A percentile compares a stretch with the other conserved stretches of the same genome.
phyloP scores from a whole-genome alignment of 2,797 vertebrate genomes.

The Artibeus jamaicensis region DNA sequence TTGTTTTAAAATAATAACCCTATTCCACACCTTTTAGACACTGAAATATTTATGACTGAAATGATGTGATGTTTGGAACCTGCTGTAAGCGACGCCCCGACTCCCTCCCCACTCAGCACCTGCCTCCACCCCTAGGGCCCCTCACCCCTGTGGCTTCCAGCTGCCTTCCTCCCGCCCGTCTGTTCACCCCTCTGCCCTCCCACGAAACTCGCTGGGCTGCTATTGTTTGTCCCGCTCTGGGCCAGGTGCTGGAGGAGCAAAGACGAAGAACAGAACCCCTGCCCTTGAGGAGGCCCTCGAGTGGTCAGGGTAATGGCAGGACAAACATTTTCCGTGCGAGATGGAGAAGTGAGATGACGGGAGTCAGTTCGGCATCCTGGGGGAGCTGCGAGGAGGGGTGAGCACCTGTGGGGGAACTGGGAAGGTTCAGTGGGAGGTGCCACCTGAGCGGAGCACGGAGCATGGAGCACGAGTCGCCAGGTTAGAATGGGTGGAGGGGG shows the following conservation, averaged over 20 bases:
- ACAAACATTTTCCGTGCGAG: background rate
- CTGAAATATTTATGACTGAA: background rate
- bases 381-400: background rate
- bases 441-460: background rate
- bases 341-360: background rate
- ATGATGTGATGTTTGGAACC: background rate
- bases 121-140: background rate
- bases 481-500: background rate
- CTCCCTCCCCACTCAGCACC: background rate
- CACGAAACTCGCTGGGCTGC: background rate
- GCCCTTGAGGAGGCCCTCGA: background rate
- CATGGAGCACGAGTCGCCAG: background rate
- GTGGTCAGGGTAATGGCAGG: background rate
- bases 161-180: background rate
- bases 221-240: background rate
- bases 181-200: background rate
- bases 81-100: background rate
- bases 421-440: background rate
- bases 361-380: background rate
- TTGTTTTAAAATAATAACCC: background rate
- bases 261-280: background rate
- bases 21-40: background rate
- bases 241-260: background rate
- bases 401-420: fast-evolving
- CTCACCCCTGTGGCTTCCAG: background rate